Evolutionary conservation across 2,888 invertebrate species (phyloP).

Genomic region (Agriopis aurantiaria): DNA sequence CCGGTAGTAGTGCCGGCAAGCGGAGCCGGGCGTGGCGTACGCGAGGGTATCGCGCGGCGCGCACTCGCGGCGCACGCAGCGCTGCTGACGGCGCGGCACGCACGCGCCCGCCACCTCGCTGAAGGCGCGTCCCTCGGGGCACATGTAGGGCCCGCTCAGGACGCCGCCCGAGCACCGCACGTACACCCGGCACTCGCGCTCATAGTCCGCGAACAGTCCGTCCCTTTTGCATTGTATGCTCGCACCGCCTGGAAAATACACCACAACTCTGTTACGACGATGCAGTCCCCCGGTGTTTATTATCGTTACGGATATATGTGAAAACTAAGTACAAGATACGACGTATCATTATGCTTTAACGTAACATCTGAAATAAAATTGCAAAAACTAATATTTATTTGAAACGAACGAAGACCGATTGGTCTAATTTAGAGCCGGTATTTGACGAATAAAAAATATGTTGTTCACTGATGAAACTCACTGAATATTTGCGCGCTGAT

Average conservation of each 20-base stretch:
- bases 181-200: slow-evolving; percentile 77
- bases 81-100: slow-evolving; percentile 66
- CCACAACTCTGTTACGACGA: slow-evolving; percentile 5
- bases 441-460: slow-evolving; percentile 14
- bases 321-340: not conserved
- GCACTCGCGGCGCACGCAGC: slow-evolving; percentile 76
- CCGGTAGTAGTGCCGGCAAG: slow-evolving; percentile 86
- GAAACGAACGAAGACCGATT: slow-evolving; percentile 8
- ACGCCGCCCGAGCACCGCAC: slow-evolving; percentile 71
- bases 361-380: slow-evolving; percentile 5
- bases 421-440: slow-evolving; percentile 27
- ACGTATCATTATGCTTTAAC: not conserved
- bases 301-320: not conserved
- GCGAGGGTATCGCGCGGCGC: slow-evolving; percentile 69
- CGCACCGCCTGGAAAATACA: slow-evolving; percentile 62
- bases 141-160: slow-evolving; percentile 68
- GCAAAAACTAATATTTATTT: not conserved
- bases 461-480: slow-evolving; percentile 57
- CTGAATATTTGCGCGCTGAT: slow-evolving; percentile 56
- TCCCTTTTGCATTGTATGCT: slow-evolving; percentile 69
- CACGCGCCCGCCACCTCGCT: slow-evolving; percentile 77
- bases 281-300: not conserved
- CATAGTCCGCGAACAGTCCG: slow-evolving; percentile 79
- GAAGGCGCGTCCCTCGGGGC: slow-evolving; percentile 74
- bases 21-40: slow-evolving; percentile 85